phyloP scores from a whole-genome alignment of 2,797 vertebrate species.

The Holocentrus rufus region DNA sequence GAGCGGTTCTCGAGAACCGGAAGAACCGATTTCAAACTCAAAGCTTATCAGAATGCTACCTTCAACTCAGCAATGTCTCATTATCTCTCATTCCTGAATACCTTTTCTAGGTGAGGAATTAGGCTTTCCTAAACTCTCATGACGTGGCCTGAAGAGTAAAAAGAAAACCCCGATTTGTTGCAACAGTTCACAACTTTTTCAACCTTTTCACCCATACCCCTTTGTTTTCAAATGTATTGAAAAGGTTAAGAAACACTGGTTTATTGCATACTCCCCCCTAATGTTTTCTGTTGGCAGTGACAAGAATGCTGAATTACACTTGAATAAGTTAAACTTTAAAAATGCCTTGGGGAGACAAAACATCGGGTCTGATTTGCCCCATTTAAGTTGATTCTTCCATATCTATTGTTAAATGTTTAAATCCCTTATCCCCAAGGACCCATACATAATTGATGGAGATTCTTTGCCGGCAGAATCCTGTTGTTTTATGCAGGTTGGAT shows the following conservation, averaged over 20 bases:
- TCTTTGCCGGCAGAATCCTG: constrained; percentile 14
- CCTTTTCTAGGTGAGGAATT: too few relatives aligned
- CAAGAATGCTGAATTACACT: constrained; percentile 21
- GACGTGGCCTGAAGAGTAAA: too few relatives aligned
- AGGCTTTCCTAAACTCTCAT: too few relatives aligned
- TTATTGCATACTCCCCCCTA: background rate
- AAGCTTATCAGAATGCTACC: too few relatives aligned
- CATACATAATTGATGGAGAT: constrained; percentile 41
- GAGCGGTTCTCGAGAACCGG: too few relatives aligned
- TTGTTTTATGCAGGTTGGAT: constrained; percentile 30
- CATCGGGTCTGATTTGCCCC: constrained; percentile 1
- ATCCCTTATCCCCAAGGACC: constrained; percentile 16
- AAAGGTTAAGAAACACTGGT: background rate
- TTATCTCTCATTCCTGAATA: too few relatives aligned
- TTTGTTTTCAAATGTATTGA: background rate
- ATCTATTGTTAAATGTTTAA: constrained; percentile 58
- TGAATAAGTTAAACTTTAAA: constrained; percentile 41
- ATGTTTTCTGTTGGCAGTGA: constrained; percentile 10
- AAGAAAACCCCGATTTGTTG: too few relatives aligned
- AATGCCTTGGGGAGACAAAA: constrained; percentile 26
- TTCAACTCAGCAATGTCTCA: too few relatives aligned
- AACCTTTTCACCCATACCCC: background rate
- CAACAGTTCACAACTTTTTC: too few relatives aligned
- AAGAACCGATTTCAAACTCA: too few relatives aligned
- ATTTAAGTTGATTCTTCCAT: constrained; percentile 30